Conservation (phyloP, 2,113 vertebrate species). For the Psettodes erumei region DNA sequence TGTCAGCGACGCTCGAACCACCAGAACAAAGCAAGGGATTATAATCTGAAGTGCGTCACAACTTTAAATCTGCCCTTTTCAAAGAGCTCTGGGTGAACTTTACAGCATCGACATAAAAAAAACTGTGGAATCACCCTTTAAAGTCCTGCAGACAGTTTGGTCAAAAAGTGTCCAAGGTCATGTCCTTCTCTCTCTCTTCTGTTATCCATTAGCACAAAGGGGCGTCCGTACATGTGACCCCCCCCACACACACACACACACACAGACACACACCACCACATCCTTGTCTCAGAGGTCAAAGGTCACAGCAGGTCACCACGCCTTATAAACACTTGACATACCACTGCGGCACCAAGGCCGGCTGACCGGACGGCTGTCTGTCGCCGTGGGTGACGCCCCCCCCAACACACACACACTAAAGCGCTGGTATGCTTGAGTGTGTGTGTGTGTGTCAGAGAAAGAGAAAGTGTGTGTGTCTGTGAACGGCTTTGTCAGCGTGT, state of each 20-base stretch:
- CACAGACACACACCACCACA: conserved; percentile 8
- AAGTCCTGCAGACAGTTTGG: not conserved
- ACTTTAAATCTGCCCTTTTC: too few relatives aligned
- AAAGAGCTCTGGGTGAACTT: not conserved
- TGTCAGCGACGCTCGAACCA: too few relatives aligned
- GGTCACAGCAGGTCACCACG: conserved; percentile 74
- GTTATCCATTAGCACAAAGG: conserved; percentile 68
- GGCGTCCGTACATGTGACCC: conserved; percentile 43
- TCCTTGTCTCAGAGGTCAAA: conserved; percentile 60
- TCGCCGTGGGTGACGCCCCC: conserved; percentile 23
- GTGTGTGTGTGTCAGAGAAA: conserved; percentile 39
- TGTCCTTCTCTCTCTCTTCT: conserved; percentile 32
- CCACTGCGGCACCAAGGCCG: conserved; percentile 58
- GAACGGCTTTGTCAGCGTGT: not conserved
- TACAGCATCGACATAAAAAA: not conserved
- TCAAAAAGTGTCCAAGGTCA: conserved; percentile 41
- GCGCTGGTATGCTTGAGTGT: conserved; percentile 38
- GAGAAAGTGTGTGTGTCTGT: conserved; percentile 38
- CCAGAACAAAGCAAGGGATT: too few relatives aligned
- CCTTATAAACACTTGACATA: conserved; percentile 78
- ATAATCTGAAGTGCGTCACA: too few relatives aligned
- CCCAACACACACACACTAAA: conserved; percentile 11
- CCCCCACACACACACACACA: conserved; percentile 8
- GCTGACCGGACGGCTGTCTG: conserved; percentile 50
- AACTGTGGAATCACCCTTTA: not conserved